phyloP scores from a whole-genome alignment of 2,797 vertebrate genomes.

The Acrossocheilus fasciatus region DNA sequence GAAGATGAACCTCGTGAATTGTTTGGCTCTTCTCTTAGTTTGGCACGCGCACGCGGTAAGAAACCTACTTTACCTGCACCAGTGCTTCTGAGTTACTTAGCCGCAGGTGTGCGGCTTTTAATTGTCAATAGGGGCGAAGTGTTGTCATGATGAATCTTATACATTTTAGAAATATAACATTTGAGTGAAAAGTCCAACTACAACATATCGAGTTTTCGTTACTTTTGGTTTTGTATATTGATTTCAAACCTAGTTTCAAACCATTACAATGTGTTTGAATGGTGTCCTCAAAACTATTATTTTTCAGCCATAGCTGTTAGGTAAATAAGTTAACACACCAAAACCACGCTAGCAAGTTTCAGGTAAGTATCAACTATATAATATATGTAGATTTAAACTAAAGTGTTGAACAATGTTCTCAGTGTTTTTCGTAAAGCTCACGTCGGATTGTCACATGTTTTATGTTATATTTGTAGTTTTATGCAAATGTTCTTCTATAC shows the following conservation, averaged over 20 bases:
- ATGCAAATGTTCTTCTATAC: background rate
- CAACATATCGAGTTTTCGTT: background rate
- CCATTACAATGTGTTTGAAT: background rate
- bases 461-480: background rate
- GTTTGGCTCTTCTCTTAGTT: constrained; percentile 28
- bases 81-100: background rate
- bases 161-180: background rate
- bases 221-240: background rate
- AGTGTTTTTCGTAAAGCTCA: background rate
- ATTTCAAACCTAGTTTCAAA: background rate
- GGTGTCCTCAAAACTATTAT: background rate
- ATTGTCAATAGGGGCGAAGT: background rate
- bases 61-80: background rate
- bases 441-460: background rate
- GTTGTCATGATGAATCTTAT: background rate
- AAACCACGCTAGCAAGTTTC: background rate
- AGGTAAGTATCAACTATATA: background rate
- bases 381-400: background rate
- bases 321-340: background rate
- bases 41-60: constrained; percentile 45
- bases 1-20: constrained; percentile 33
- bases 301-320: background rate
- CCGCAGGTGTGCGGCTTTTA: background rate
- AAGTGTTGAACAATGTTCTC: background rate
- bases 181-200: background rate